A percentile compares a stretch with the other conserved stretches of the same genome.
Evolutionary conservation across 2,888 invertebrate species (phyloP).

Genomic region (Dasypolia templi): DNA sequence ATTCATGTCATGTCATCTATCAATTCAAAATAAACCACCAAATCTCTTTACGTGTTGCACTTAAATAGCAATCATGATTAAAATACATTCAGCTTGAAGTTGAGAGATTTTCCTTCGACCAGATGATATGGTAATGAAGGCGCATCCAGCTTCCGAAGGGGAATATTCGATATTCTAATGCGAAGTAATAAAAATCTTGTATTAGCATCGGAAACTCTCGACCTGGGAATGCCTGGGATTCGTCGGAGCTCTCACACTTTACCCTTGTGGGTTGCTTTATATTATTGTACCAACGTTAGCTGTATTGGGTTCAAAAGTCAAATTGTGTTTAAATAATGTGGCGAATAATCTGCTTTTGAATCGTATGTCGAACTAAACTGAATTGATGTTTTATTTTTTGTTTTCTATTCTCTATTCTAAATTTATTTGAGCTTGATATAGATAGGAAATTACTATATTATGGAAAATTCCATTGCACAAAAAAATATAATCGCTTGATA

Average conservation of each 20-base stretch:
- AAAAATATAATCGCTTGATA: background rate
- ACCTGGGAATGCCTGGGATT: constrained; percentile 62
- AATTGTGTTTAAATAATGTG: constrained; percentile 32
- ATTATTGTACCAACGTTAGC: constrained; percentile 25
- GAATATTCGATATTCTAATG: constrained; percentile 85
- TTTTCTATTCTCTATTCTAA: background rate
- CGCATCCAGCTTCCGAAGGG: constrained; percentile 72
- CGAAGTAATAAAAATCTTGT: constrained; percentile 80
- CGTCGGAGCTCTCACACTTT: constrained; percentile 53
- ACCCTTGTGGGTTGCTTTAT: constrained; percentile 42
- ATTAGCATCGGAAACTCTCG: constrained; percentile 67
- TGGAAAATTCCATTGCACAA: background rate
- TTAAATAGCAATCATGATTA: constrained; percentile 50
- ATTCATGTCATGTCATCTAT: background rate
- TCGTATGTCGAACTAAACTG: background rate
- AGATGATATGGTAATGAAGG: constrained; percentile 78
- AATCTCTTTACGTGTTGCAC: background rate
- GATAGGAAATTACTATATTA: background rate
- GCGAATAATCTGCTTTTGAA: constrained; percentile 8
- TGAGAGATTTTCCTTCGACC: constrained; percentile 59
- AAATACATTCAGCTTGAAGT: constrained; percentile 56
- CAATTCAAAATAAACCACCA: background rate
- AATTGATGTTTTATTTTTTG: background rate
- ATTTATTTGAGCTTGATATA: background rate
- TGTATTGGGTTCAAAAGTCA: constrained; percentile 19